phyloP scores from a whole-genome alignment of 92 coral and sea anemone genomes.

The Bergia puertoricense region DNA sequence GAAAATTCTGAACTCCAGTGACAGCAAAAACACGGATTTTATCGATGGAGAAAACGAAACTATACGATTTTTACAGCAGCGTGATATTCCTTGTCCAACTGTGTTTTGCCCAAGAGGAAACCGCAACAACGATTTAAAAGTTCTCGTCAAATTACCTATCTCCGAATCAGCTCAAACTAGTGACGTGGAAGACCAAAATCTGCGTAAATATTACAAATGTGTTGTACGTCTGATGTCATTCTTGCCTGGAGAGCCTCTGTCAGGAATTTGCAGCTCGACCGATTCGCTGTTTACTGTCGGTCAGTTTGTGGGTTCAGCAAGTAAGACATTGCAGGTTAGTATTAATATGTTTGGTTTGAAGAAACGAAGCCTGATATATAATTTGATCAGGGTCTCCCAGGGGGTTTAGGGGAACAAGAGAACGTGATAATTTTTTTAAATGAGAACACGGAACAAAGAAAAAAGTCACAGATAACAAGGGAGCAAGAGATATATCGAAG shows the following conservation, averaged over 20 bases:
- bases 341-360: no score
- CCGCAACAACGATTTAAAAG: constrained; percentile 4
- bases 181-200: not conserved
- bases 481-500: no score
- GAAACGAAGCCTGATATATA: not conserved
- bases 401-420: no score
- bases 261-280: not conserved
- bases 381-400: not conserved
- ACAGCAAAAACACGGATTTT: constrained; percentile 32
- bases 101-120: constrained; percentile 14
- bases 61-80: constrained; percentile 24
- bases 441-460: no score
- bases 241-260: not conserved
- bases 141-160: not conserved
- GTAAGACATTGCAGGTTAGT: constrained; percentile 26
- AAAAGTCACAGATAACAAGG: no score
- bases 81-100: constrained; percentile 23
- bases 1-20: constrained; percentile 33
- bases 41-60: constrained; percentile 31
- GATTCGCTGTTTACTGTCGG: not conserved
- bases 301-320: constrained; percentile 29
- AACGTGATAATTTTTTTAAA: no score
- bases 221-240: constrained; percentile 13
- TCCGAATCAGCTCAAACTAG: constrained; percentile 2
- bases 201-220: not conserved